A percentile compares a stretch with the other conserved stretches of the same genome.
phyloP scores from a whole-genome alignment of 2,797 vertebrate genomes.

The Graptemys geographica region DNA sequence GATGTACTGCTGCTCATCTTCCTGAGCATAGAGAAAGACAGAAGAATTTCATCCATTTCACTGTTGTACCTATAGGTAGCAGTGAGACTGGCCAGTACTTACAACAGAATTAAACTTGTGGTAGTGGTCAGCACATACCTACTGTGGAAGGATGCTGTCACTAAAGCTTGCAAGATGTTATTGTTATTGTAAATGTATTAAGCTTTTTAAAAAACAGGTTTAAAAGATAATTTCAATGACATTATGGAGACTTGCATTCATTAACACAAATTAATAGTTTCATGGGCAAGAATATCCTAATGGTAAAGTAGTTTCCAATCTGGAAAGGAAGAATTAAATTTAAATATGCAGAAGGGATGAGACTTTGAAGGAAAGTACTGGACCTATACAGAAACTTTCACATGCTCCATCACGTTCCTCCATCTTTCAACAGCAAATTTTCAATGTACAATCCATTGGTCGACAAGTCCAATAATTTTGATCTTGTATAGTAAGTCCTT shows the following conservation, averaged over 20 bases:
- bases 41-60: background rate
- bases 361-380: background rate
- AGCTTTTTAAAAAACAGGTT: background rate
- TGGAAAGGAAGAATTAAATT: background rate
- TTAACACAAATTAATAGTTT: background rate
- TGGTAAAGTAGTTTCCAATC: background rate
- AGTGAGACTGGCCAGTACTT: background rate
- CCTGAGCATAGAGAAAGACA: background rate
- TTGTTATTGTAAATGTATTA: background rate
- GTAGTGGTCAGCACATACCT: background rate
- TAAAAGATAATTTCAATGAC: background rate
- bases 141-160: background rate
- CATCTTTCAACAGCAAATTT: background rate
- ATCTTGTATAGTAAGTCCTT: background rate
- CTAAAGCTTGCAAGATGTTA: background rate
- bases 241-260: background rate
- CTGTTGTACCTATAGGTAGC: background rate
- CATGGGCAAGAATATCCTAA: background rate
- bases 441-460: background rate
- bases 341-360: background rate
- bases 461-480: background rate
- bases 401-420: accelerated
- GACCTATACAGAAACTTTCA: background rate
- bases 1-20: background rate
- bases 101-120: background rate